Evolutionary conservation across 2,888 invertebrate species (phyloP), one percentile per base, ranked within the genome.

Genomic region (Dastarcus helophoroides): DNA sequence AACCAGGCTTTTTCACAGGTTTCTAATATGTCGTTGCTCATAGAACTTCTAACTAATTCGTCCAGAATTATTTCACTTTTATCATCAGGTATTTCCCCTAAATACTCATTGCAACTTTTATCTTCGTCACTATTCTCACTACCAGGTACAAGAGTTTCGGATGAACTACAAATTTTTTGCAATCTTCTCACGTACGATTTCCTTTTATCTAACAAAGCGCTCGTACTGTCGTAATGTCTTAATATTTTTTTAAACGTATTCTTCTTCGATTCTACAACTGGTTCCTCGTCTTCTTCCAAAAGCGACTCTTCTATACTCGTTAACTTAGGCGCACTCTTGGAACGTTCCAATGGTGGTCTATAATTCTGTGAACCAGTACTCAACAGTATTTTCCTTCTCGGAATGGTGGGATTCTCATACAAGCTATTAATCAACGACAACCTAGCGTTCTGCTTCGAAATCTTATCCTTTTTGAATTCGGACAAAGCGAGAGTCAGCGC

Each of bases 381-480:
- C 6, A 95, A 68, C 35, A 94, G 68, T 40, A 88, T 81, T 59
- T 88, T 88, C 41, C 88, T 67, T 33, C 86, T 68, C 0, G 91
- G 91, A 63, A 91, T 71, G 46, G 84, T 82, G 2, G 88, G 88
- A 57, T 88, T 85, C 33, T 89, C 88, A 56, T 89, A 86, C 5
- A 85, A 79, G 27, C 82, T 79, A 58, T 89, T 88, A 3, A 85
- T 86, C 43, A 93, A 69, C 31, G 88, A 88, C 15, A 94, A 67
- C 40, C 97, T 73, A 3, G 94, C 91, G 55, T 94, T 94, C 64
- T 97, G 95, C 54, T 85, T 80, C 19, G 84, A 80, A 51, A 91
- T 76, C 66, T 97, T 94, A 61, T 98, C 97, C 38, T 93, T 76
- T 54, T 90, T 83, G 66, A 97, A 98, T 66, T 98, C 97, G 48